These are phyloP conservation scores for Lasioglossum villosulum DNA, from an alignment of 2,888 invertebrate genomes.

Conservation along the genomic window DNA sequence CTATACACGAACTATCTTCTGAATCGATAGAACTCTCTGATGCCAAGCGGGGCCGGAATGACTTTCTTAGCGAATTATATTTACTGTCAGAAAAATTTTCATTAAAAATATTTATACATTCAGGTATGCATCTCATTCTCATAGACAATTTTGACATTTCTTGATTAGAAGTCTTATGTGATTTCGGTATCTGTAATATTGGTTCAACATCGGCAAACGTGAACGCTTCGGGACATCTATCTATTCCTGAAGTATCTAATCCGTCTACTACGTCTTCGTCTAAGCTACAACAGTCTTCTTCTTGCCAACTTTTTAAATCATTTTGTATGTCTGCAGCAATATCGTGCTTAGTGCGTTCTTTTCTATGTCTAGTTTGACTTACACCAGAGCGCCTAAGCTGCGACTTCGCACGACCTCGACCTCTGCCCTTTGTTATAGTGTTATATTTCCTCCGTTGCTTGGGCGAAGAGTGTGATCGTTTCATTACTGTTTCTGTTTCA, in stretches of 20 bases:
- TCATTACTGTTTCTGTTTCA: constrained; percentile 48
- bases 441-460: constrained; percentile 67
- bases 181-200: constrained; percentile 58
- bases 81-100: constrained; percentile 30
- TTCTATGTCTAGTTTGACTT: constrained; percentile 77
- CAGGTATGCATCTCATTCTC: constrained; percentile 66
- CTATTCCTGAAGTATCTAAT: constrained; percentile 14
- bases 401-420: constrained; percentile 74
- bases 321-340: constrained; percentile 71
- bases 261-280: constrained; percentile 47
- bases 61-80: constrained; percentile 39
- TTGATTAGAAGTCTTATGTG: constrained; percentile 14
- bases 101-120: constrained; percentile 40
- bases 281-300: constrained; percentile 40
- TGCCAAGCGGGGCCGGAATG: constrained; percentile 64
- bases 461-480: constrained; percentile 59
- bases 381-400: constrained; percentile 78
- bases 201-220: constrained; percentile 63
- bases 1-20: constrained; percentile 78
- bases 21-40: constrained; percentile 80
- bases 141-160: constrained; percentile 43
- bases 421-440: constrained; percentile 68
- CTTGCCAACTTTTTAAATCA: constrained; percentile 69
- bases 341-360: constrained; percentile 73
- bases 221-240: constrained; percentile 39